phyloP scores from a whole-genome alignment of 1,140 invertebrate genomes.

The Sycophaga agraensis region DNA sequence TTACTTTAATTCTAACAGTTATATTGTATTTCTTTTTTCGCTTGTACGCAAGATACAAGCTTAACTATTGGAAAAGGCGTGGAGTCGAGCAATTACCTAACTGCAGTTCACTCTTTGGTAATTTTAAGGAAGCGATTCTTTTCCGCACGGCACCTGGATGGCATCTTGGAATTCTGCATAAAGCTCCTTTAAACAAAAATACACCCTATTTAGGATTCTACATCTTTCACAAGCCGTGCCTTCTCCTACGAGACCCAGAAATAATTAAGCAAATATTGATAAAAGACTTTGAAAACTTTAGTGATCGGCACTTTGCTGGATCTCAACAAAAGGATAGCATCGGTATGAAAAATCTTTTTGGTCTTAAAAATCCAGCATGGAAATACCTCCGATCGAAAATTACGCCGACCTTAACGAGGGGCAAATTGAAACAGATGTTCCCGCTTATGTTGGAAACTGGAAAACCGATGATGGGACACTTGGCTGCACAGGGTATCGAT shows the following conservation, averaged over 20 bases:
- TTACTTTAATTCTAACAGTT: too few relatives aligned
- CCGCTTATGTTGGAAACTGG: constrained; percentile 46
- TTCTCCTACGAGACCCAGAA: constrained; percentile 34
- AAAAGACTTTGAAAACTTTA: constrained; percentile 58
- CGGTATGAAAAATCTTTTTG: constrained; percentile 38
- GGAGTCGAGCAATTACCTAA: constrained; percentile 32
- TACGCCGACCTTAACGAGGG: constrained; percentile 55
- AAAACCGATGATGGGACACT: constrained; percentile 34
- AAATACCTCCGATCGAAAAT: constrained; percentile 52
- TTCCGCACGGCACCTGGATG: constrained; percentile 32
- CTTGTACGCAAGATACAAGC: constrained; percentile 31
- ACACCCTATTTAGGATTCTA: constrained; percentile 39
- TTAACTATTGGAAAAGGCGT: constrained; percentile 37
- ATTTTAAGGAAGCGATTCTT: constrained; percentile 36
- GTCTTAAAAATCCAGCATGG: constrained; percentile 42
- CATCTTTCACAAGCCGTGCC: constrained; percentile 40
- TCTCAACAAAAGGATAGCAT: constrained; percentile 34
- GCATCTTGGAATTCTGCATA: constrained; percentile 41
- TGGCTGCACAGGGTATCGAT: constrained; percentile 24
- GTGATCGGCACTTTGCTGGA: constrained; percentile 45
- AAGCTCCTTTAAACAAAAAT: constrained; percentile 4
- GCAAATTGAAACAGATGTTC: constrained; percentile 57
- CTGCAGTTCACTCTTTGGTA: constrained; percentile 36
- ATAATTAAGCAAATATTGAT: constrained; percentile 48
- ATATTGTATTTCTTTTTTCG: constrained; percentile 20